Percentiles rank a stretch among this genome's conserved stretches.
These are phyloP conservation scores for Tribolium madens DNA, from an alignment of 1,140 invertebrate genomes.

Conservation along the genomic window DNA sequence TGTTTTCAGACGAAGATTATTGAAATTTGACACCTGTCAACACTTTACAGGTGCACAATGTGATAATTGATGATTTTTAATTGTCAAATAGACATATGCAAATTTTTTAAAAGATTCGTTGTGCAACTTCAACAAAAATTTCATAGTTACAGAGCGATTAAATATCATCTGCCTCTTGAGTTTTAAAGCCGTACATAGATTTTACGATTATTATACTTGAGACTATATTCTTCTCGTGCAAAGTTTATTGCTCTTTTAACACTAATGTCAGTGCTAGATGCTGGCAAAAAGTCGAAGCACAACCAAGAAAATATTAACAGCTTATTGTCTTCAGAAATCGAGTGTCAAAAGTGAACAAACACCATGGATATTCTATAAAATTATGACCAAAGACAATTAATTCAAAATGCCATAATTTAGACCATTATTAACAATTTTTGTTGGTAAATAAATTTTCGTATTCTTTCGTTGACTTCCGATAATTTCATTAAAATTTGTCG, in stretches of 20 bases:
- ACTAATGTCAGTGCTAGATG: neutral
- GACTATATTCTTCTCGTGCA: neutral
- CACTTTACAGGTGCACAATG: neutral
- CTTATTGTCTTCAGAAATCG: too few species aligned
- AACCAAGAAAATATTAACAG: too few species aligned
- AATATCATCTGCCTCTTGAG: neutral
- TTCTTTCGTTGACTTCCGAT: too few species aligned
- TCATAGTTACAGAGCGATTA: neutral
- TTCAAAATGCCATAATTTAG: too few species aligned
- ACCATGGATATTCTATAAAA: too few species aligned
- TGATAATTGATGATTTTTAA: slow-evolving; percentile 9
- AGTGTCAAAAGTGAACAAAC: too few species aligned
- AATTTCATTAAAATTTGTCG: too few species aligned
- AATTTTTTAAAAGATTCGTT: neutral
- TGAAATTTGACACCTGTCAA: slow-evolving; percentile 1
- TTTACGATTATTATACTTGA: neutral
- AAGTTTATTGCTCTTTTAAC: neutral
- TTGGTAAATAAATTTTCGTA: too few species aligned
- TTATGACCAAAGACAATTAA: too few species aligned
- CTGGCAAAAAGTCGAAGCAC: too few species aligned
- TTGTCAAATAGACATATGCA: neutral
- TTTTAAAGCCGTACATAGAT: neutral
- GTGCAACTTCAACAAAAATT: neutral
- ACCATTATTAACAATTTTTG: too few species aligned
- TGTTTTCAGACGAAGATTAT: neutral